A percentile compares a stretch with the other conserved stretches of the same genome.
Evolutionary conservation across 2,113 vertebrate species (phyloP).

Genomic region (Hiodon tergisus): DNA sequence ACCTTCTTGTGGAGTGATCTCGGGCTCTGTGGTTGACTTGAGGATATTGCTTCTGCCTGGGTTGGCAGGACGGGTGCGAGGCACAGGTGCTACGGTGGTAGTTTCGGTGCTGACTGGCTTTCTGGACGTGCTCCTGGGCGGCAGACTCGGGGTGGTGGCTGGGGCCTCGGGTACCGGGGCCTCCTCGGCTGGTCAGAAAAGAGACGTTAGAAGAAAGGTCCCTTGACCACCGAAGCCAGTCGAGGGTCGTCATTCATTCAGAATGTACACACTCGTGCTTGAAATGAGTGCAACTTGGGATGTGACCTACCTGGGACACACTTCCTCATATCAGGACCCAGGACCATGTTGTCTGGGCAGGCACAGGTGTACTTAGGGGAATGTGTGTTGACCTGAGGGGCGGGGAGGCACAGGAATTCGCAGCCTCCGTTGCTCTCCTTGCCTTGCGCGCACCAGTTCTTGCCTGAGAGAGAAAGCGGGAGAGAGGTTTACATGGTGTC

Average conservation of each 20-base stretch:
- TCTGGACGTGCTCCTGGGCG: conserved; percentile 13
- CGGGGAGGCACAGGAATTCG: conserved; percentile 80
- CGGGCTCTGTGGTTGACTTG: neutral
- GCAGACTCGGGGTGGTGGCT: neutral
- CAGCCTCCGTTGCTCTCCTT: conserved; percentile 68
- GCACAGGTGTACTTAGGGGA: conserved; percentile 80
- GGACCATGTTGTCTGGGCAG: conserved; percentile 66
- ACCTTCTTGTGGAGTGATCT: conserved; percentile 41
- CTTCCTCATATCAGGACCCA: conserved; percentile 62
- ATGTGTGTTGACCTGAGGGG: conserved; percentile 57
- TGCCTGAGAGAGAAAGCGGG: conserved; percentile 48
- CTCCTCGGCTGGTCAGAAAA: conserved; percentile 13
- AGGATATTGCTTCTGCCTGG: conserved; percentile 34
- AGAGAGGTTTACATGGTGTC: neutral
- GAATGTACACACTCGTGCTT: neutral
- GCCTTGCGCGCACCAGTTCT: conserved; percentile 68
- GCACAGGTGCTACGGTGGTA: conserved; percentile 2
- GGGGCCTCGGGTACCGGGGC: neutral
- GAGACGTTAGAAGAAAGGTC: neutral
- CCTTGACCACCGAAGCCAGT: neutral
- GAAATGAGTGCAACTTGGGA: neutral
- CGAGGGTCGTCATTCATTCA: neutral
- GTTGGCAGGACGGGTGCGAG: neutral
- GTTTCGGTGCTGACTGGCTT: neutral
- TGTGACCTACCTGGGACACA: conserved; percentile 62